Evolutionary conservation across 2,888 invertebrate species (phyloP).

Genomic region (Cosmia pyralina): DNA sequence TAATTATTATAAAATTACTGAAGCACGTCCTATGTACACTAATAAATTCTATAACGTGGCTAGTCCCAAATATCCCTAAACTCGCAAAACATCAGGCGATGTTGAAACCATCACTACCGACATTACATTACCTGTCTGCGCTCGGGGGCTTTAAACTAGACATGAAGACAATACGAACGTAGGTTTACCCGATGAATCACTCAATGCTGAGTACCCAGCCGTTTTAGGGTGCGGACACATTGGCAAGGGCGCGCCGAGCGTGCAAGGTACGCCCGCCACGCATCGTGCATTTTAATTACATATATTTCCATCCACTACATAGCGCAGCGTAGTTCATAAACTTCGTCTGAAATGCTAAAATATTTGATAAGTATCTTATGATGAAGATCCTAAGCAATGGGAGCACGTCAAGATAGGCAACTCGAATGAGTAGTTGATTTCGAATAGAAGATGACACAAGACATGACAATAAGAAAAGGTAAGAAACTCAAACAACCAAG

Average conservation of each 20-base stretch:
- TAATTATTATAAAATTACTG: not conserved
- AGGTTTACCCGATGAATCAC: constrained; percentile 66
- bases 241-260: constrained; percentile 40
- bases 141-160: constrained; percentile 36
- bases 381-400: constrained; percentile 5
- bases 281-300: constrained; percentile 40
- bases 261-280: constrained; percentile 37
- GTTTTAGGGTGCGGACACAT: constrained; percentile 56
- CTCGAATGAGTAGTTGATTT: not conserved
- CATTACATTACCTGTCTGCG: constrained; percentile 33
- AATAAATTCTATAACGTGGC: constrained; percentile 6
- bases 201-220: constrained; percentile 34
- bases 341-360: constrained; percentile 16
- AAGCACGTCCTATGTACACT: not conserved
- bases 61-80: constrained; percentile 20
- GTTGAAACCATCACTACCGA: constrained; percentile 36
- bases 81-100: constrained; percentile 9
- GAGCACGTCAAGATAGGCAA: not conserved
- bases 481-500: not conserved
- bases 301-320: constrained; percentile 11
- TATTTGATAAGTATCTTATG: constrained; percentile 1
- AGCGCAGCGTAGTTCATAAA: constrained; percentile 12
- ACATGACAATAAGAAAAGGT: not conserved
- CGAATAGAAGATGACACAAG: not conserved
- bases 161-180: constrained; percentile 52